Base-by-base conservation (phyloP, 2,113 vertebrate species). In the Poeciliopsis turrubarensis region DNA sequence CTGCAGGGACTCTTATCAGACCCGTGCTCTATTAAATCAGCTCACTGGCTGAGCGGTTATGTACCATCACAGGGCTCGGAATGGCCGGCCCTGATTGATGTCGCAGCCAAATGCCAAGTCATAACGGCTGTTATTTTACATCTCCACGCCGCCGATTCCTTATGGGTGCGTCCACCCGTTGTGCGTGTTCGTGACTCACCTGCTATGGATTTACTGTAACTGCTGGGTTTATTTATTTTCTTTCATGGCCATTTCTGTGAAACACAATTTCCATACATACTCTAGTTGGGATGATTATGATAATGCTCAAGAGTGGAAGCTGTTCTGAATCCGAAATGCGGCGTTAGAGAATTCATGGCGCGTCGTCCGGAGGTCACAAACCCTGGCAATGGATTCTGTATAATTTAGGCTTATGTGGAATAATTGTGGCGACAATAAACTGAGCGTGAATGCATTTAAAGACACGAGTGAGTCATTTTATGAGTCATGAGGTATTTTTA, bases 1-100 rank as follows among this genome's bases (percentile, higher is more conserved):
- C 92, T 89, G 80, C 86, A 75, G 89, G 89, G 89, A 89, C 87
- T 80, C 8, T 87, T 87, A 87, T 90, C 81, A 85, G 83, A 87
- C 81, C 51, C 89, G 84, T 77, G 91, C 89, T 89, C 86, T 90
- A 87, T 93, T 92, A 93, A 89, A 89, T 85, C 81, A 78, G 76
- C 80, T 83, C 78, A 78, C 82, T 83, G 85, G 82, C 86, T 80
- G 84, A 87, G 79, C 84, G 78, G 84, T 86, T 88, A 88, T 88
- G 87, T 79, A 86, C 84, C 84, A 90, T 89, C 81, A 83, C 72
- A 73, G 79, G 62, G 70, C 85, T 89, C 47, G 74, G 63, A 89
- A 87, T 70, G 82, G 77, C 75, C 41, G 70, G 15, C 69, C 81
- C 79, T 81, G 89, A 89, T 89, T 86, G 84, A 92, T 82, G 77